Evolutionary conservation across 2,888 invertebrate genomes (phyloP).

Genomic region (Adelphocoris suturalis): DNA sequence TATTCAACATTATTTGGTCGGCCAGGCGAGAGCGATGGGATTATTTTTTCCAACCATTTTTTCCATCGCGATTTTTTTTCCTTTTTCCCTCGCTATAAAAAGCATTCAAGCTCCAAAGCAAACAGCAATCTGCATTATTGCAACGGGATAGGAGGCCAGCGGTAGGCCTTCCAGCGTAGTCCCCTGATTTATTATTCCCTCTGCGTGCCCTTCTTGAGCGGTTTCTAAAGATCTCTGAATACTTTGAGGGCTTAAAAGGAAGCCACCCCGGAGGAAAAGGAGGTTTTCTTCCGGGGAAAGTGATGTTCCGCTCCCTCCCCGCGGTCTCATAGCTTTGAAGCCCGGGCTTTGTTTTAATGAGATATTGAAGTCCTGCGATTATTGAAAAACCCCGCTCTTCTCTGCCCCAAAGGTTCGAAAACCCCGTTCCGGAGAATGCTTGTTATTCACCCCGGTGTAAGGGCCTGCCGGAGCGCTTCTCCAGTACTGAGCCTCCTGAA

Average conservation of each 20-base stretch:
- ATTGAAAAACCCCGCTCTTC: conserved; percentile 47
- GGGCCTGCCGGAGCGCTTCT: not conserved
- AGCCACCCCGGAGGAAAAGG: conserved; percentile 30
- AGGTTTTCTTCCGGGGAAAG: conserved; percentile 23
- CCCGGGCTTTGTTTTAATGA: conserved; percentile 62
- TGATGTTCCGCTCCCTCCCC: not conserved
- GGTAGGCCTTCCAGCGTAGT: conserved; percentile 7
- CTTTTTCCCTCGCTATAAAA: conserved; percentile 11
- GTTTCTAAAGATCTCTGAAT: conserved; percentile 64
- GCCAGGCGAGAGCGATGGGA: not conserved
- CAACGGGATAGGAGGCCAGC: not conserved
- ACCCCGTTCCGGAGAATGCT: not conserved
- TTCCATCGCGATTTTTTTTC: conserved; percentile 32
- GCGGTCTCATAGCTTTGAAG: conserved; percentile 1
- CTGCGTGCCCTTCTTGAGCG: conserved; percentile 60
- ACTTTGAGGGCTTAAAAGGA: conserved; percentile 62
- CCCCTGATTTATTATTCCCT: conserved; percentile 64
- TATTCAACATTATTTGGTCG: not conserved
- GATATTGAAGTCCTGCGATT: conserved; percentile 62
- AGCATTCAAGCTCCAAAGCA: conserved; percentile 48
- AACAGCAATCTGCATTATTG: conserved; percentile 60
- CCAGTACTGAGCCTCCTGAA: not conserved
- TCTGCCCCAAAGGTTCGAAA: not conserved
- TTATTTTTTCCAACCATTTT: not conserved
- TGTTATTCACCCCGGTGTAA: not conserved